phyloP scores from a whole-genome alignment of 2,113 vertebrate genomes.

The Amblyopsis rosae region DNA sequence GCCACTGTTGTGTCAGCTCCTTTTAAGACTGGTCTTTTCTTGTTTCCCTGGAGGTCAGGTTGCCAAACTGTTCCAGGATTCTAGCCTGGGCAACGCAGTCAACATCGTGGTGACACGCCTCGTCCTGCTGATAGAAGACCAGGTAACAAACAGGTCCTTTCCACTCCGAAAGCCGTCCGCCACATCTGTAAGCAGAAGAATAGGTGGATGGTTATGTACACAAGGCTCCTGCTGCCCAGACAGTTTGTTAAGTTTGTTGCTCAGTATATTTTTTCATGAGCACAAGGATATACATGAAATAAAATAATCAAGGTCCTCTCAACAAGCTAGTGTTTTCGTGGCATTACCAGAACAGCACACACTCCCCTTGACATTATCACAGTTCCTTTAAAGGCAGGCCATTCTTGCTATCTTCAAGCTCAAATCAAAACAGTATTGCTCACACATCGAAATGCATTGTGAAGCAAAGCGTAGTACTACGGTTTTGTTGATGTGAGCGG shows the following conservation, averaged over 20 bases:
- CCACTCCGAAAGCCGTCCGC: not conserved
- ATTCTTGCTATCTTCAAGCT: too few species aligned
- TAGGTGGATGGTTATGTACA: conserved; percentile 11
- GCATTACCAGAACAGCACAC: conserved; percentile 33
- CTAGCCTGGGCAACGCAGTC: conserved; percentile 97
- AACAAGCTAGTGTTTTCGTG: conserved; percentile 35
- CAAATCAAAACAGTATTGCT: too few species aligned
- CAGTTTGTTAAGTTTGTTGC: too few species aligned
- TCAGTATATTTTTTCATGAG: not conserved
- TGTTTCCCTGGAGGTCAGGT: conserved; percentile 99
- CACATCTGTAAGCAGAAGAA: conserved; percentile 39
- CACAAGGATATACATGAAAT: conserved; percentile 6
- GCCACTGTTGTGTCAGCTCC: conserved; percentile 43
- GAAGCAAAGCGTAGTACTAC: too few species aligned
- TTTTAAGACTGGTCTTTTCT: conserved; percentile 99
- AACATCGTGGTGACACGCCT: conserved; percentile 96
- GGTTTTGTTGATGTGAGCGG: too few species aligned
- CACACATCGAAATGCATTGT: too few species aligned
- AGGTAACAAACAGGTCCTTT: conserved; percentile 75
- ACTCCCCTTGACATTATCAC: conserved; percentile 8
- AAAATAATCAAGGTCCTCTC: conserved; percentile 26
- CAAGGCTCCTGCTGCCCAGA: too few species aligned
- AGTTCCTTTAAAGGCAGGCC: too few species aligned
- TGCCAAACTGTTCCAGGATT: conserved; percentile 99
- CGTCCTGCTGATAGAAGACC: conserved; percentile 96